These are phyloP conservation scores for Mya arenaria DNA, from an alignment of 1,140 invertebrate species.

Conservation along the genomic window DNA sequence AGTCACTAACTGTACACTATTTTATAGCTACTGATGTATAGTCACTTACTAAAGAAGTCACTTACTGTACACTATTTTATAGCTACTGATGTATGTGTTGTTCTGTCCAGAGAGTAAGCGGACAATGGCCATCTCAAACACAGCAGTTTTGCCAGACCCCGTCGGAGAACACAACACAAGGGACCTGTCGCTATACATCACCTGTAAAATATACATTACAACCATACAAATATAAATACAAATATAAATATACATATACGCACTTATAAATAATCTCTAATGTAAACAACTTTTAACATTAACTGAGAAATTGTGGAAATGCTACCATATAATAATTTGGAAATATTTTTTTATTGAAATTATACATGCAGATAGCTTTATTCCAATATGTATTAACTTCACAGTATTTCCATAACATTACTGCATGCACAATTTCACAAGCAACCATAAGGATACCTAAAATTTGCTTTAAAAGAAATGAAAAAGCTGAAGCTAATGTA, in stretches of 20 bases:
- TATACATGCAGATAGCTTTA: background rate
- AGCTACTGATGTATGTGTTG: slow-evolving; percentile 27
- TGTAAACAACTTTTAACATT: background rate
- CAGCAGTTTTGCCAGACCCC: slow-evolving; percentile 90
- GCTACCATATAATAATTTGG: no score
- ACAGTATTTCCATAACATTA: no score
- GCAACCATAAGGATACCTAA: no score
- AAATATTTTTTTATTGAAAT: no score
- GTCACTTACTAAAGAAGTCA: no score
- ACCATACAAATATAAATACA: background rate
- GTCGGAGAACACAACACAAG: slow-evolving; percentile 90
- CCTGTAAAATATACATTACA: slow-evolving; percentile 65
- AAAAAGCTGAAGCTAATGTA: no score
- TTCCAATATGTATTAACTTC: background rate
- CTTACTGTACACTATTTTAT: slow-evolving; percentile 79
- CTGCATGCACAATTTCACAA: no score
- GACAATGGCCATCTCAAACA: slow-evolving; percentile 91
- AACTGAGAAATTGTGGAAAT: background rate
- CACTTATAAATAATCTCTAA: background rate
- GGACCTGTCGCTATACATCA: slow-evolving; percentile 85
- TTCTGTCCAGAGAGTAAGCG: slow-evolving; percentile 80
- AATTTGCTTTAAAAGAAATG: no score
- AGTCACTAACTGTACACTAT: background rate
- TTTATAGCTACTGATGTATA: background rate
- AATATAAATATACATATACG: background rate